These are phyloP conservation scores for Stratiomys singularior DNA, from an alignment of 2,888 invertebrate species.

Conservation along the genomic window DNA sequence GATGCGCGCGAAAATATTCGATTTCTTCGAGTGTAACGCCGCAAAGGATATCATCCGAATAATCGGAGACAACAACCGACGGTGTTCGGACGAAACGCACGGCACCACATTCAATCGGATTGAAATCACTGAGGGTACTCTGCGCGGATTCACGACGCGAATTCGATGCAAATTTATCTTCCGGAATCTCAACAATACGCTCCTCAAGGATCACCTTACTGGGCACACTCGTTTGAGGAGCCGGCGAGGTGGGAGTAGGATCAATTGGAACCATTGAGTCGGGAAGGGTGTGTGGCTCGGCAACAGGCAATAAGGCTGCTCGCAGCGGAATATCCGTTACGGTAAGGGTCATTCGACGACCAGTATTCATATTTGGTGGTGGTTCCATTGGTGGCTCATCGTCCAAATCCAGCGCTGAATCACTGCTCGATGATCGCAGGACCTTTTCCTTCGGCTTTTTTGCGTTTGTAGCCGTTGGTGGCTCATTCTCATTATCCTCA, in stretches of 20 bases:
- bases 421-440: slow-evolving; percentile 63
- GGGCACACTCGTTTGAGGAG: slow-evolving; percentile 57
- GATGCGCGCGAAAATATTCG: slow-evolving; percentile 69
- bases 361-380: slow-evolving; percentile 49
- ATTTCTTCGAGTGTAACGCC: slow-evolving; percentile 71
- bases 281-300: slow-evolving; percentile 63
- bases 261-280: slow-evolving; percentile 58
- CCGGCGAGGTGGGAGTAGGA: slow-evolving; percentile 45
- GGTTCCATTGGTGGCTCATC: slow-evolving; percentile 56
- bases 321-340: slow-evolving; percentile 64
- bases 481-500: slow-evolving; percentile 53
- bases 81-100: slow-evolving; percentile 80
- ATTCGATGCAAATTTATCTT: slow-evolving; percentile 65
- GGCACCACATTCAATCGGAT: slow-evolving; percentile 65
- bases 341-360: slow-evolving; percentile 63
- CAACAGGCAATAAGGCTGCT: slow-evolving; percentile 62
- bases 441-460: slow-evolving; percentile 59
- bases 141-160: slow-evolving; percentile 67
- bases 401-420: slow-evolving; percentile 63
- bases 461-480: slow-evolving; percentile 52
- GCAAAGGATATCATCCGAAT: slow-evolving; percentile 76
- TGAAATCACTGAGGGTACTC: slow-evolving; percentile 64
- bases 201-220: slow-evolving; percentile 70
- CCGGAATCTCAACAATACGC: slow-evolving; percentile 67
- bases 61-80: slow-evolving; percentile 88